Percentiles rank a stretch among this genome's conserved stretches.
Conservation (phyloP, 2,888 invertebrate species). For the Eretmocerus hayati region DNA sequence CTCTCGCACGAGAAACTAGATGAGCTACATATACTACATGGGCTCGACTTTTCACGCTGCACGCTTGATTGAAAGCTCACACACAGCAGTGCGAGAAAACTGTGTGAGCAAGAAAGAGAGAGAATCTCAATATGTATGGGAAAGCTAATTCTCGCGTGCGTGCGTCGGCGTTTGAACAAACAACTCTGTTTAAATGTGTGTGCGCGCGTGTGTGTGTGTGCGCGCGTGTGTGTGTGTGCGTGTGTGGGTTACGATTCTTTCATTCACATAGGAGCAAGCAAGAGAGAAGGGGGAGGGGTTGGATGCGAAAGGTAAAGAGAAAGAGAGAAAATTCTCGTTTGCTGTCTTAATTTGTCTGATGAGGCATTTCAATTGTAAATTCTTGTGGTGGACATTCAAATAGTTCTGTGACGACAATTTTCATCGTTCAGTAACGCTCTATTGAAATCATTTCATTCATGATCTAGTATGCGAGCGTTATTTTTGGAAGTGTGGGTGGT, state of each 20-base stretch:
- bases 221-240: too few species aligned
- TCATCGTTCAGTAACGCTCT: too few species aligned
- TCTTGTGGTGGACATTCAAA: neutral
- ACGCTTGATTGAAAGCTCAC: conserved; percentile 8
- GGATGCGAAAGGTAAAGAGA: neutral
- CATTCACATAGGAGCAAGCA: neutral
- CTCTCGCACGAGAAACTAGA: neutral
- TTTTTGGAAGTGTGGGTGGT: too few species aligned
- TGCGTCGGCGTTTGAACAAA: neutral
- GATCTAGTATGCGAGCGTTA: too few species aligned
- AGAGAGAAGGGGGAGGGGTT: neutral
- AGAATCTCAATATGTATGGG: neutral
- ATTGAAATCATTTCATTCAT: too few species aligned
- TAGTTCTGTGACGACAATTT: neutral
- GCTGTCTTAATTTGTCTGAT: too few species aligned
- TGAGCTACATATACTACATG: neutral
- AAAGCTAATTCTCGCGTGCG: neutral
- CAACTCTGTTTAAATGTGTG: too few species aligned
- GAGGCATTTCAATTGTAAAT: neutral
- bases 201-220: too few species aligned
- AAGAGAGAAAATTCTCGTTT: neutral
- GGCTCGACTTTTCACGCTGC: neutral
- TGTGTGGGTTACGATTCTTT: too few species aligned
- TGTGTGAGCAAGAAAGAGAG: neutral
- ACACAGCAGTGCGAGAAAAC: neutral